Percentiles rank a stretch among this genome's conserved stretches.
These are phyloP conservation scores for Hydrolagus colliei DNA, from an alignment of 2,797 vertebrate genomes.

Conservation along the genomic window DNA sequence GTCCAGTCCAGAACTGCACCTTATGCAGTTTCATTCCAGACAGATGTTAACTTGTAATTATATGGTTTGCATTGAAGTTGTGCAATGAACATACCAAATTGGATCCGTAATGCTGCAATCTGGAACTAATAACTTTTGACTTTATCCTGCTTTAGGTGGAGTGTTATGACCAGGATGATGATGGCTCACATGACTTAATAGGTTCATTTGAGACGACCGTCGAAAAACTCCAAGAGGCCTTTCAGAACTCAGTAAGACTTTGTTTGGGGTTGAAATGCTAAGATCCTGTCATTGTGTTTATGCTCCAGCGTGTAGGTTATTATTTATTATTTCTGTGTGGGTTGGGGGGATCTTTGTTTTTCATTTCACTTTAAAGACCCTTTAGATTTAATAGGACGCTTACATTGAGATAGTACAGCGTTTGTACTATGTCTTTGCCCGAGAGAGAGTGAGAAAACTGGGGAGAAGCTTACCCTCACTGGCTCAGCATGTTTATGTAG, in stretches of 20 bases:
- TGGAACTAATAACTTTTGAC: background rate
- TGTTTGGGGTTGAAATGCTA: background rate
- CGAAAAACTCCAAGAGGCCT: conserved; percentile 24
- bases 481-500: too few relatives aligned
- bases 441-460: too few relatives aligned
- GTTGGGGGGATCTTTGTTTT: background rate
- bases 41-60: too few relatives aligned
- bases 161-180: conserved; percentile 32
- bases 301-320: background rate
- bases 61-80: too few relatives aligned
- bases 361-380: background rate
- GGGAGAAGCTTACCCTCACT: too few relatives aligned
- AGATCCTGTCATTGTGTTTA: background rate
- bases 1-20: too few relatives aligned
- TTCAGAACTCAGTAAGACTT: conserved; percentile 10
- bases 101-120: too few relatives aligned
- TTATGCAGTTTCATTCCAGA: too few relatives aligned
- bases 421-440: background rate
- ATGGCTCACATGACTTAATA: conserved; percentile 34
- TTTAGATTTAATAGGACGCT: background rate
- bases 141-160: conserved; percentile 15
- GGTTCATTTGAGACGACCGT: conserved; percentile 22
- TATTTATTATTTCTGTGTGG: background rate
- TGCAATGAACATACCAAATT: too few relatives aligned
- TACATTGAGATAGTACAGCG: background rate